Evolutionary conservation across 2,888 invertebrate genomes (phyloP), one percentile per base, ranked within the genome.

Genomic region (Podabrus alpinus): DNA sequence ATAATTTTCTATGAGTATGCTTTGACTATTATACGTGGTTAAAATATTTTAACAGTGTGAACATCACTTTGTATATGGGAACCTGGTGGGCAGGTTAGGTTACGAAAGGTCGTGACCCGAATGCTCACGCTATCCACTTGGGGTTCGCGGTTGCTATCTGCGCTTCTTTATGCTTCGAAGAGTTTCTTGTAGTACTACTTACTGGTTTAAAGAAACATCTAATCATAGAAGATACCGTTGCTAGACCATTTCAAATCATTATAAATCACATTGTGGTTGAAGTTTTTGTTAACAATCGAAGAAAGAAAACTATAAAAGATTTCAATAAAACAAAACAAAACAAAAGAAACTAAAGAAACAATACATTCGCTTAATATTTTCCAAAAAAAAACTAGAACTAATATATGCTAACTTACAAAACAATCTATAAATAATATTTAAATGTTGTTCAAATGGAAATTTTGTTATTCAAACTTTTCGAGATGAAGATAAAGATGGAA

Each of bases 51-150:
- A 73, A 73, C 72, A 73, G 66, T 60, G 72, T 69, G 69, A 75
- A 72, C 68, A 69, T 71, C 71, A 73, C 72, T 75, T 79, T 76
- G 76, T 78, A 76, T 73, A 77, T 79, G 79, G 78, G 77, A 79
- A 79, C 79, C 71, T 74, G 74, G 78, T 76, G 79, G 78, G 81
- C 80, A 80, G 80, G 81, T 80, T 81, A 78, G 82, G 82, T 82
- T 82, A 82, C 81, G 77, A 82, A 81, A 82, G 82, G 82, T 82
- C 82, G 82, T 82, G 82, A 82, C 81, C 81, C 78, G 81, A 77
- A 80, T 79, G 82, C 80, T 82, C 82, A 82, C 80, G 82, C 79
- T 78, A 77, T 75, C 73, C 78, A 75, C 80, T 79, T 73, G 73
- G 79, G 80, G 79, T 78, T 74, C 73, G 76, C 68, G 77, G 80